Evolutionary conservation across 1,140 invertebrate genomes (phyloP).

Genomic region (Brachionus plicatilis): DNA sequence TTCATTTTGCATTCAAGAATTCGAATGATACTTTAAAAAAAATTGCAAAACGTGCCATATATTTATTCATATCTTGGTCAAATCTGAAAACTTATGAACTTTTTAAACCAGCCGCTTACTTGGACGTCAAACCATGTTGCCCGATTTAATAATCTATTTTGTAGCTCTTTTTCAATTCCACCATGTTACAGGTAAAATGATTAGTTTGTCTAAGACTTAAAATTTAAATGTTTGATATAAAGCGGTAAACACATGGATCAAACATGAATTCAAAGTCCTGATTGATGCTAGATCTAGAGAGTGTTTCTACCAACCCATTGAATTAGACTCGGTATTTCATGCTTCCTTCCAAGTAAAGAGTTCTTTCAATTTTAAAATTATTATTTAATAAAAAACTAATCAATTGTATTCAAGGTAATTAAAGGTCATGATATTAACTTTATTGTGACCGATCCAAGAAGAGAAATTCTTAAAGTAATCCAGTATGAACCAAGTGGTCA

Average conservation of each 20-base stretch:
- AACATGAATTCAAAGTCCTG: conserved; percentile 23
- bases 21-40: neutral
- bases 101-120: neutral
- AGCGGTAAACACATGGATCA: conserved; percentile 10
- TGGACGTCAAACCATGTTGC: neutral
- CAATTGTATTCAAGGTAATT: neutral
- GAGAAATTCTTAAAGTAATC: neutral
- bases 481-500: neutral
- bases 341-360: conserved; percentile 6
- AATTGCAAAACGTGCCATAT: neutral
- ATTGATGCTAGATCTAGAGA: neutral
- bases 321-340: conserved; percentile 18
- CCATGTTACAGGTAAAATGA: neutral
- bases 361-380: neutral
- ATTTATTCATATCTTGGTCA: neutral
- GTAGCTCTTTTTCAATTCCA: neutral
- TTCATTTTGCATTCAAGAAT: neutral
- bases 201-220: neutral
- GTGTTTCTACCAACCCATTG: conserved; percentile 22
- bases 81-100: neutral
- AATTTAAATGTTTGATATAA: neutral
- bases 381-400: neutral
- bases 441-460: neutral
- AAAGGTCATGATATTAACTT: conserved; percentile 11
- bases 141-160: neutral